Conservation (phyloP, 1,140 invertebrate genomes). For the Drosophila kurseongensis region DNA sequence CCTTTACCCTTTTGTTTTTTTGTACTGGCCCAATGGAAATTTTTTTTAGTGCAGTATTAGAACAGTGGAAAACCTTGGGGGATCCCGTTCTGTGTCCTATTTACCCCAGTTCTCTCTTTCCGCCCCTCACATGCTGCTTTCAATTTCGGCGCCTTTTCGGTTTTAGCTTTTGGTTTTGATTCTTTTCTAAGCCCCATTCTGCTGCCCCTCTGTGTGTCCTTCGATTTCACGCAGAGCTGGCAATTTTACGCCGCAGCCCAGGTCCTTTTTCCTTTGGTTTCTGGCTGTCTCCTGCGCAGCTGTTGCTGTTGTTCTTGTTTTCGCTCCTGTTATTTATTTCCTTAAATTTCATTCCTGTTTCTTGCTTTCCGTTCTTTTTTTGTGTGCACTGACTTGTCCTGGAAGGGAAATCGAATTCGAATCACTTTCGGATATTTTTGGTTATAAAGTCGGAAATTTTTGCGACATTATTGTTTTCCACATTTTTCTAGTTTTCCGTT, state of each 20-base stretch:
- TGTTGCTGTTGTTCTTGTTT: conserved; percentile 59
- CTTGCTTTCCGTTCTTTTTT: conserved; percentile 45
- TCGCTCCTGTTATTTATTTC: conserved; percentile 75
- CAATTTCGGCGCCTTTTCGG: conserved; percentile 74
- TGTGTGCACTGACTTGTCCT: conserved; percentile 17
- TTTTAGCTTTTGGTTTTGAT: conserved; percentile 77
- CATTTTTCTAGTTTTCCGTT: conserved; percentile 64
- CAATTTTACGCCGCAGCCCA: conserved; percentile 68
- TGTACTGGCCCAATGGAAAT: not conserved
- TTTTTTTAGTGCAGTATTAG: conserved; percentile 3
- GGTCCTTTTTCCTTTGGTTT: conserved; percentile 9
- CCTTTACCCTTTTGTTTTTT: too few relatives aligned
- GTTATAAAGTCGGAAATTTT: conserved; percentile 83
- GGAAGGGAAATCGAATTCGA: conserved; percentile 81
- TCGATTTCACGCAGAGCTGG: conserved; percentile 80
- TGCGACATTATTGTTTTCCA: conserved; percentile 82
- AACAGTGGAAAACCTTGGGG: conserved; percentile 25
- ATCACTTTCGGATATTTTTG: conserved; percentile 84
- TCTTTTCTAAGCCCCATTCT: conserved; percentile 63
- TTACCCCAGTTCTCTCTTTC: conserved; percentile 6
- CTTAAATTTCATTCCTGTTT: conserved; percentile 42
- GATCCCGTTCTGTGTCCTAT: conserved; percentile 14
- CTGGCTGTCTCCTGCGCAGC: conserved; percentile 17
- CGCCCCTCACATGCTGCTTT: conserved; percentile 65
- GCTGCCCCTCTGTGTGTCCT: conserved; percentile 40